Conservation (phyloP, 1,140 invertebrate species). For the Matsumurasca onukii region DNA sequence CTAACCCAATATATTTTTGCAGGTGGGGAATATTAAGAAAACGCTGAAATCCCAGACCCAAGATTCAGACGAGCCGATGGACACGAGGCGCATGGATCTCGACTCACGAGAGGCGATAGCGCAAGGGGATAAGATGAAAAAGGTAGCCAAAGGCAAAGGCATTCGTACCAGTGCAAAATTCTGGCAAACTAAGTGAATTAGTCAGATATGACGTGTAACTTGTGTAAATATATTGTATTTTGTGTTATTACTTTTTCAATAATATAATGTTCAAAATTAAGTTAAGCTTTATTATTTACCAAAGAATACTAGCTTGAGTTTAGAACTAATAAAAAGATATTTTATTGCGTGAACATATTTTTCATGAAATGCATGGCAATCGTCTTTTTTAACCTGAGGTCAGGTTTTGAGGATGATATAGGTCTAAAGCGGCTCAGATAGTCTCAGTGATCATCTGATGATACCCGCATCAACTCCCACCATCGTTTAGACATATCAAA, state of each 20-base stretch:
- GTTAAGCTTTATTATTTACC: neutral
- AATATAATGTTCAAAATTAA: neutral
- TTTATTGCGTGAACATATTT: too few species aligned
- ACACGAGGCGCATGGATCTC: constrained; percentile 37
- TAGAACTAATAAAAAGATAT: too few species aligned
- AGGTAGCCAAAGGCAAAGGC: constrained; percentile 53
- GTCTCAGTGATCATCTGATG: too few species aligned
- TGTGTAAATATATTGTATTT: neutral
- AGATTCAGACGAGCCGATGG: constrained; percentile 62
- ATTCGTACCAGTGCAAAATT: constrained; percentile 55
- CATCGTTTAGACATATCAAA: too few species aligned
- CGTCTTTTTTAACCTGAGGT: too few species aligned
- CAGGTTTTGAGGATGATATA: too few species aligned
- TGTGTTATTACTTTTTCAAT: neutral
- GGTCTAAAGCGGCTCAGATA: too few species aligned
- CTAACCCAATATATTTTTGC: too few species aligned
- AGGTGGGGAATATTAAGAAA: constrained; percentile 80
- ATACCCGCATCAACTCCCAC: too few species aligned
- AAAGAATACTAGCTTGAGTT: too few species aligned
- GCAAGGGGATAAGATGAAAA: constrained; percentile 51
- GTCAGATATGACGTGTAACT: neutral
- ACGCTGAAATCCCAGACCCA: constrained; percentile 73
- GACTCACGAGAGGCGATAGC: constrained; percentile 55
- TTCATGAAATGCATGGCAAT: too few species aligned
- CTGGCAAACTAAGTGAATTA: constrained; percentile 48